These are phyloP conservation scores for Ischnus inquisitorius DNA, from an alignment of 2,888 invertebrate genomes.

Conservation along the genomic window DNA sequence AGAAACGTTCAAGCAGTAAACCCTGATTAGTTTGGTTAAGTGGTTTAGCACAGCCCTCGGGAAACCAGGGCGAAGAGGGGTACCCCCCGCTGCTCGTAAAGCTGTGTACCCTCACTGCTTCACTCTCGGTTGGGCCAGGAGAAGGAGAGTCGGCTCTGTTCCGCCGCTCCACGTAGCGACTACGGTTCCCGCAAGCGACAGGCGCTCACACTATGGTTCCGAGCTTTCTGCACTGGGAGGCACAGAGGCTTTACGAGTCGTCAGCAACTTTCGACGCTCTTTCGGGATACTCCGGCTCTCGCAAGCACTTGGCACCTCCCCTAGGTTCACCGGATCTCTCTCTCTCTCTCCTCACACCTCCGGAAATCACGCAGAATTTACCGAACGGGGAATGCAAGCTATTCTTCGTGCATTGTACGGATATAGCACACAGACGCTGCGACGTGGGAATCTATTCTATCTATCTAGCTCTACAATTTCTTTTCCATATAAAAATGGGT, in stretches of 20 bases:
- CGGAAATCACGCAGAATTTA: background rate
- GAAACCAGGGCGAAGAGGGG: slow-evolving; percentile 37
- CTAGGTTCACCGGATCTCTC: slow-evolving; percentile 4
- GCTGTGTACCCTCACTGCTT: slow-evolving; percentile 54
- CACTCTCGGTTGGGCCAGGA: slow-evolving; percentile 27
- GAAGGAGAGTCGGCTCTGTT: slow-evolving; percentile 22
- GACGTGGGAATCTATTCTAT: too few relatives aligned
- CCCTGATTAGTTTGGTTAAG: slow-evolving; percentile 78
- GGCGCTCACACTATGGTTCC: slow-evolving; percentile 2
- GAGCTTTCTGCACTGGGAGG: slow-evolving; percentile 34
- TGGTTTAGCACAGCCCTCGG: slow-evolving; percentile 74
- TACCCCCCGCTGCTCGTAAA: slow-evolving; percentile 59
- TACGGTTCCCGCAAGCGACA: background rate
- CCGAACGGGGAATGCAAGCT: slow-evolving; percentile 9
- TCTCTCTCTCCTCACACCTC: background rate
- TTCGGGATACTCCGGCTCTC: slow-evolving; percentile 22
- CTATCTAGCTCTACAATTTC: too few relatives aligned
- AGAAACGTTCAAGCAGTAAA: slow-evolving; percentile 72
- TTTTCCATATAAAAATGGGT: too few relatives aligned
- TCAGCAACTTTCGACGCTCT: slow-evolving; percentile 66
- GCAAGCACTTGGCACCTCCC: slow-evolving; percentile 38
- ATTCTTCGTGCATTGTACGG: background rate
- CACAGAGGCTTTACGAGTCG: slow-evolving; percentile 60
- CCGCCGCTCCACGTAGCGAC: background rate
- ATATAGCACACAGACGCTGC: background rate